These are phyloP conservation scores for Trididemnum miniatum DNA, from an alignment of 23 tunicate species.

Conservation along the genomic window DNA sequence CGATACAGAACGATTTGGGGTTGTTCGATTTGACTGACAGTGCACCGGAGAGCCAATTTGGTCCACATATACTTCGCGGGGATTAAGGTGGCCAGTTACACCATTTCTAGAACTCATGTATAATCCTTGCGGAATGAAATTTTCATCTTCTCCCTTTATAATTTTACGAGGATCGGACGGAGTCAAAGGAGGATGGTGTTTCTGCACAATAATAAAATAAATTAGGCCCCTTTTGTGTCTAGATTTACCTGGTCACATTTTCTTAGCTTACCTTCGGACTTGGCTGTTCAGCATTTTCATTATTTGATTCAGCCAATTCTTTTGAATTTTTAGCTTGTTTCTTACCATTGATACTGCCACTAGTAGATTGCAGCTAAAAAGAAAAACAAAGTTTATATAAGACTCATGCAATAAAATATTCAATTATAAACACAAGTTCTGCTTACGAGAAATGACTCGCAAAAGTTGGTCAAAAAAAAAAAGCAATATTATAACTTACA, in stretches of 20 bases:
- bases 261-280: no score
- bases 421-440: no score
- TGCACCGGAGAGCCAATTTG: no score
- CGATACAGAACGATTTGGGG: neutral
- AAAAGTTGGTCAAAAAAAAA: no score
- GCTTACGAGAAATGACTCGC: no score
- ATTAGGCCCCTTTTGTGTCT: constrained; percentile 5
- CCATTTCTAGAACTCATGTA: neutral
- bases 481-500: no score
- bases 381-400: neutral
- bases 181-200: neutral
- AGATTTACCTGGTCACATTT: no score
- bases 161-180: neutral
- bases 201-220: neutral
- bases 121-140: neutral
- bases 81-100: neutral
- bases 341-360: constrained; percentile 23
- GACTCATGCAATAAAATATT: no score
- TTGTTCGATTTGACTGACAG: neutral
- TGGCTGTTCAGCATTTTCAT: constrained; percentile 19
- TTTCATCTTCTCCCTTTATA: neutral
- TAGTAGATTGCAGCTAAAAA: constrained; percentile 23
- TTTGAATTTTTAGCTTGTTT: constrained; percentile 18
- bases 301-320: constrained; percentile 27
- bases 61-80: neutral